Base-by-base conservation (phyloP, 2,113 vertebrate species). In the Oncorhynchus masou region DNA sequence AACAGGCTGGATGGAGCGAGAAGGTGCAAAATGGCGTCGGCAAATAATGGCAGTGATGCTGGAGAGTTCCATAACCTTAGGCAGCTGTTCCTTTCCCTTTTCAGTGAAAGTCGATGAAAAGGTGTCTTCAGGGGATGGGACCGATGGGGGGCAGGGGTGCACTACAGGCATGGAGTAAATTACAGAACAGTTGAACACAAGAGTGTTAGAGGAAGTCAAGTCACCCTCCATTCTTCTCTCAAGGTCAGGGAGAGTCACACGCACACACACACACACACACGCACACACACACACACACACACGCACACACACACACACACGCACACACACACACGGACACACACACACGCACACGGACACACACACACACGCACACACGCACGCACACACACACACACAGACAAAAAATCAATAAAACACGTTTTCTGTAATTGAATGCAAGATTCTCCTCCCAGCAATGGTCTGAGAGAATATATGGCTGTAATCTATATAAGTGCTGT, bases 401-500 rank as follows among this genome's bases (percentile, higher is more conserved):
- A 82, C 81, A 74, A 74, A 84, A 88, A 90, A 88, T 89, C 87
- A 19, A 91, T 90, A 84, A 77, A 86, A 85, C 85, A 87, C 77
- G 83, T 85, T 90, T 88, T 88, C 85, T 83, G 87, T 91, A 88
- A 90, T 89, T 91, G 84, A 88, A 88, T 86, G 83, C 75, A 79
- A 70, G 75, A 81, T 88, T 85, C 81, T 83, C 74, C 45, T 79
- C 39, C 69, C 16, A 67, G 66, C 62, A 74, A 79, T 70, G 85
- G 64, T 73, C 51, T 68, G 74, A 84, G 77, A 76, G 79, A 86
- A 84, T 78, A 86, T 84, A 86, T 89, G 80, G 83, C 84, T 79
- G 91, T 90, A 93, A 92, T 92, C 89, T 92, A 77, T 89, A 70
- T 91, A 92, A 92, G 90, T 92, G 91, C 90, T 86, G 81, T 86